Conservation (phyloP, 2,113 vertebrate species). For the Hippoglossus stenolepis region DNA sequence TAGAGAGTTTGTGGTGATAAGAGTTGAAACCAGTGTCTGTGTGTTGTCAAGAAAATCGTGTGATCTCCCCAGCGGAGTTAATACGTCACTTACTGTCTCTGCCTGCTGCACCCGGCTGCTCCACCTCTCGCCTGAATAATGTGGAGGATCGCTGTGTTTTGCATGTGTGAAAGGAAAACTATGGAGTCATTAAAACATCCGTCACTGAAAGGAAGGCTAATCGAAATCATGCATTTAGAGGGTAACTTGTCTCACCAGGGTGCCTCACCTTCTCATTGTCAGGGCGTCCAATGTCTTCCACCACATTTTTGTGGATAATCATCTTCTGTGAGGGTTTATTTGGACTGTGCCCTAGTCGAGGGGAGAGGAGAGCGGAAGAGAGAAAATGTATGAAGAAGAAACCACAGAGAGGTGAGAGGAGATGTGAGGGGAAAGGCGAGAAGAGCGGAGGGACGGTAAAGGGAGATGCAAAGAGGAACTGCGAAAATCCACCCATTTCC, state of each 20-base stretch:
- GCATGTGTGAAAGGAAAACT: too few relatives aligned
- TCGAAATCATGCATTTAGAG: slow-evolving; percentile 51
- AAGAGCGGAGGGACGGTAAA: slow-evolving; percentile 45
- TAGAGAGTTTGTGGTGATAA: too few relatives aligned
- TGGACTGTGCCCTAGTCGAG: slow-evolving; percentile 33
- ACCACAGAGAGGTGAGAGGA: slow-evolving; percentile 32
- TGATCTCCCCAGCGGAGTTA: too few relatives aligned
- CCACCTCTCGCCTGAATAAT: too few relatives aligned
- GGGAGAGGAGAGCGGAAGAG: slow-evolving; percentile 12
- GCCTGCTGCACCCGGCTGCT: too few relatives aligned
- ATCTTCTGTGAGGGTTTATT: slow-evolving; percentile 40
- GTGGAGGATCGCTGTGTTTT: too few relatives aligned
- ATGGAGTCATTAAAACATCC: slow-evolving; percentile 21
- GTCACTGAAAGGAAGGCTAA: slow-evolving; percentile 29
- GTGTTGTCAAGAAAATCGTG: too few relatives aligned
- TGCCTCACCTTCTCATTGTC: slow-evolving; percentile 32
- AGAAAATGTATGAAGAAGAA: slow-evolving; percentile 28
- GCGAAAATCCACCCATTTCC: slow-evolving; percentile 57
- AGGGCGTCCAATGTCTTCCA: slow-evolving; percentile 14
- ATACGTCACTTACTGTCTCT: too few relatives aligned
- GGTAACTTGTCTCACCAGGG: slow-evolving; percentile 39
- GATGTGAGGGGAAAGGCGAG: slow-evolving; percentile 46
- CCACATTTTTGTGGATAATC: slow-evolving; percentile 42
- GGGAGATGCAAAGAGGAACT: slow-evolving; percentile 40
- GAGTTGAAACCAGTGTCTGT: too few relatives aligned